A percentile compares a stretch with the other conserved stretches of the same genome.
phyloP scores from a whole-genome alignment of 1,140 invertebrate species.

The Agrilus planipennis region DNA sequence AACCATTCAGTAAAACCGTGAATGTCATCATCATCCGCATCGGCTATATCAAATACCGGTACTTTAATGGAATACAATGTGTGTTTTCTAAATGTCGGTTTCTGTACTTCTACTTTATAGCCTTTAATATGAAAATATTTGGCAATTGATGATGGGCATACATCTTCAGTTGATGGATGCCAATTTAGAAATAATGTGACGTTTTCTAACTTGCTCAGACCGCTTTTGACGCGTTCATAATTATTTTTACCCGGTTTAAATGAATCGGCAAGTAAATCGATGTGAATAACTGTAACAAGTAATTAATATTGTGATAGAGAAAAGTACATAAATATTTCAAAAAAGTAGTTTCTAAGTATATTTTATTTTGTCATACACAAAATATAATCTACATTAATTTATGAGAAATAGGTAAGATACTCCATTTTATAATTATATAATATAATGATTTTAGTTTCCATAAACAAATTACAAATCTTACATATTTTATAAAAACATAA shows the following conservation, averaged over 20 bases:
- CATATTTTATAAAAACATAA: too few relatives aligned
- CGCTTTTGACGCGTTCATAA: conserved; percentile 35
- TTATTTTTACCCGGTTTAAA: conserved; percentile 34
- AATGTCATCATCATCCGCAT: conserved; percentile 19
- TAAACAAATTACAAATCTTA: too few relatives aligned
- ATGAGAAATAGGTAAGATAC: too few relatives aligned
- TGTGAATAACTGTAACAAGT: conserved; percentile 41
- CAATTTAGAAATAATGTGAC: conserved; percentile 41
- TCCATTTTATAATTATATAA: too few relatives aligned
- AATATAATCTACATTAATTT: too few relatives aligned
- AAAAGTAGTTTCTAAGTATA: too few relatives aligned
- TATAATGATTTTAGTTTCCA: too few relatives aligned
- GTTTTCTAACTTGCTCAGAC: conserved; percentile 33
- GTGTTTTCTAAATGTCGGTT: conserved; percentile 28
- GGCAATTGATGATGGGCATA: conserved; percentile 49
- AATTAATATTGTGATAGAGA: too few relatives aligned
- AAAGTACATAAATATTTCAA: too few relatives aligned
- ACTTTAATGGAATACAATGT: conserved; percentile 31
- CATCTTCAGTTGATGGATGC: conserved; percentile 38
- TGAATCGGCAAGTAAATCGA: conserved; percentile 38
- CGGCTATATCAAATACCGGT: conserved; percentile 27
- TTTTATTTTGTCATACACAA: too few relatives aligned
- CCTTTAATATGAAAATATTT: conserved; percentile 40
- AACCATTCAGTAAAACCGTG: conserved; percentile 42
- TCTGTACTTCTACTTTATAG: conserved; percentile 36